A percentile compares a stretch with the other conserved stretches of the same genome.
Conservation (phyloP, 2,113 vertebrate species). For the Periophthalmodon schlosseri region DNA sequence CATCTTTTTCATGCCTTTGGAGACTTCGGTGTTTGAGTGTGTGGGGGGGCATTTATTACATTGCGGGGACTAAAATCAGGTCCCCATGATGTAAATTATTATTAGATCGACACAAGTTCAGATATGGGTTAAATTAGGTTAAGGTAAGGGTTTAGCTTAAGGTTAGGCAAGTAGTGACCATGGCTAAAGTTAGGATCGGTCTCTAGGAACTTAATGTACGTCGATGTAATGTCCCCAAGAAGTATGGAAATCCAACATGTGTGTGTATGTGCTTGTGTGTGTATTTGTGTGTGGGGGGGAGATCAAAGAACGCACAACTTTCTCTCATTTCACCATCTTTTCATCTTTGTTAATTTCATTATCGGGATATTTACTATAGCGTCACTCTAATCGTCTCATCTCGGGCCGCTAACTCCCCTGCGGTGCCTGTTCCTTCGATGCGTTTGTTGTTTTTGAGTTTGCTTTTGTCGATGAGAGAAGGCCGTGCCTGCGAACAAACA, state of each 20-base stretch:
- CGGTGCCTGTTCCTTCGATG: constrained; percentile 15
- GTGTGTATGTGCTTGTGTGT: background rate
- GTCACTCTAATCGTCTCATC: background rate
- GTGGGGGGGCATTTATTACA: constrained; percentile 7
- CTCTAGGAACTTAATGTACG: no score
- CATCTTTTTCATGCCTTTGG: constrained; percentile 22
- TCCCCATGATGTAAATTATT: no score
- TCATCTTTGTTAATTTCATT: constrained; percentile 18
- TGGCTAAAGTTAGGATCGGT: no score
- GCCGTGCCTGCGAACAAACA: constrained; percentile 39
- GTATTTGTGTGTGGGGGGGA: constrained; percentile 25
- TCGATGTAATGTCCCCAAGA: no score
- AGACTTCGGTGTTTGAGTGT: background rate
- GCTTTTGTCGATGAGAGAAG: constrained; percentile 31
- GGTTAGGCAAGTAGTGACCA: no score
- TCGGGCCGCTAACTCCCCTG: constrained; percentile 25
- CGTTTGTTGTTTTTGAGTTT: constrained; percentile 11
- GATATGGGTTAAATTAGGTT: no score
- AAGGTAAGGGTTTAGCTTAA: no score
- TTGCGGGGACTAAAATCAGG: no score
- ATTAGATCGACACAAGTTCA: no score
- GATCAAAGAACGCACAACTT: constrained; percentile 35
- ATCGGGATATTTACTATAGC: constrained; percentile 11
- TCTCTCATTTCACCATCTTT: background rate
- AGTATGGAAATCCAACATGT: background rate